Conservation (phyloP, 2,888 invertebrate species). For the Creontiades dilutus region DNA sequence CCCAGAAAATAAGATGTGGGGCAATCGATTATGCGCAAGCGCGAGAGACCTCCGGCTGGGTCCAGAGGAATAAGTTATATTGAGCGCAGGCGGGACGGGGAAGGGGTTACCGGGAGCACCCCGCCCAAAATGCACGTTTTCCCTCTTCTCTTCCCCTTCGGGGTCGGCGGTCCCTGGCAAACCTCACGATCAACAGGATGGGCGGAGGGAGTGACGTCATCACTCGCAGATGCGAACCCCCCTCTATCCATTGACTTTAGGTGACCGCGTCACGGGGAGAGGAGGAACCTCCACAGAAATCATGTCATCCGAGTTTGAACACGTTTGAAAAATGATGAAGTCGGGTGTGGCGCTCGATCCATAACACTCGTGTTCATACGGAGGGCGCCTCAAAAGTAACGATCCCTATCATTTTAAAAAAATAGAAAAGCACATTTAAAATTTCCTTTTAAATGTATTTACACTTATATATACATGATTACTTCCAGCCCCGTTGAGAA, state of each 20-base stretch:
- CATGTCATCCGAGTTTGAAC: too few species aligned
- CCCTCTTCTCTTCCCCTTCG: not conserved
- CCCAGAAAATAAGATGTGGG: conserved; percentile 62
- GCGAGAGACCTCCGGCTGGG: not conserved
- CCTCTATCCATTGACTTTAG: not conserved
- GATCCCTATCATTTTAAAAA: too few species aligned
- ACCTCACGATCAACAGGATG: conserved; percentile 22
- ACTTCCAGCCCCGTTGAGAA: too few species aligned
- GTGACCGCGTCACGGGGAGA: not conserved
- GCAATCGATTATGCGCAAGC: conserved; percentile 66
- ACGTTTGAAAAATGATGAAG: too few species aligned
- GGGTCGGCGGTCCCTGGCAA: not conserved
- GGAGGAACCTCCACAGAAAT: too few species aligned
- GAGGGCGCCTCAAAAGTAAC: too few species aligned
- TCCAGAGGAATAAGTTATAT: conserved; percentile 63
- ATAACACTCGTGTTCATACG: too few species aligned
- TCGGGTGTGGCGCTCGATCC: too few species aligned
- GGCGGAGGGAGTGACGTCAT: conserved; percentile 32
- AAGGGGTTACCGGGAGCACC: not conserved
- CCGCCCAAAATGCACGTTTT: conserved; percentile 30
- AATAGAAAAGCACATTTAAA: too few species aligned
- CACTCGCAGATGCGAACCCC: conserved; percentile 22
- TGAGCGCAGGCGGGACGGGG: conserved; percentile 35
- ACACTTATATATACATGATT: too few species aligned
- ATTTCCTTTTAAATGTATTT: too few species aligned